These are phyloP conservation scores for Vollenhovia emeryi DNA, from an alignment of 1,140 invertebrate genomes.

Conservation along the genomic window DNA sequence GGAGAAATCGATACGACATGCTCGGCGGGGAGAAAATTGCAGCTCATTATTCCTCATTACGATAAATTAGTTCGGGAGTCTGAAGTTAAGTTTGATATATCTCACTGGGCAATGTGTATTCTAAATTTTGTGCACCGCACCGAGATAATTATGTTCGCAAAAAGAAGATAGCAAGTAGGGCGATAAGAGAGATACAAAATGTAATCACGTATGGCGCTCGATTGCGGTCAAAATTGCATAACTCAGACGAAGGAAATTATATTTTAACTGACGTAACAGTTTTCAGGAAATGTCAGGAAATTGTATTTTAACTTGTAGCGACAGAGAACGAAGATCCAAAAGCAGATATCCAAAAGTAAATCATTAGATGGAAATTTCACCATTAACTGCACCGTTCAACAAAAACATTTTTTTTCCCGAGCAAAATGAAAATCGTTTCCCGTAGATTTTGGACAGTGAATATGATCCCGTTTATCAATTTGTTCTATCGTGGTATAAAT, in stretches of 20 bases:
- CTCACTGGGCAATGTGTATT: conserved; percentile 52
- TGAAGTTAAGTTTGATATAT: conserved; percentile 60
- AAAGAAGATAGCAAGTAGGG: conserved; percentile 32
- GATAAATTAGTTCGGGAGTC: conserved; percentile 59
- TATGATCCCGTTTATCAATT: no score
- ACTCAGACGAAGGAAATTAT: conserved; percentile 34
- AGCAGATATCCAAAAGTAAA: neutral
- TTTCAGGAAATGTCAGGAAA: no score
- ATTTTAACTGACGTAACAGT: no score
- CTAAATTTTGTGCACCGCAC: conserved; percentile 52
- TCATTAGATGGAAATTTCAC: neutral
- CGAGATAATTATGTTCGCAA: conserved; percentile 40
- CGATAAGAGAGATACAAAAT: conserved; percentile 46
- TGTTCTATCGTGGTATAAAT: no score
- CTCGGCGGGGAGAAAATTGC: conserved; percentile 49
- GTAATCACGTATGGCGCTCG: neutral
- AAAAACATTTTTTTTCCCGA: no score
- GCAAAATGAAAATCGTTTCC: no score
- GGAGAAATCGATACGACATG: conserved; percentile 50
- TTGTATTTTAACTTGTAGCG: conserved; percentile 48
- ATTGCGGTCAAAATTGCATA: conserved; percentile 30
- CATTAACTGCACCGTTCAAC: no score
- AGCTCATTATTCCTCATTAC: conserved; percentile 59
- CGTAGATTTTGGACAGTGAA: no score
- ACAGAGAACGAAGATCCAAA: neutral